Base-by-base conservation (phyloP, 2,888 invertebrate genomes). In the Macrosiphum euphorbiae region DNA sequence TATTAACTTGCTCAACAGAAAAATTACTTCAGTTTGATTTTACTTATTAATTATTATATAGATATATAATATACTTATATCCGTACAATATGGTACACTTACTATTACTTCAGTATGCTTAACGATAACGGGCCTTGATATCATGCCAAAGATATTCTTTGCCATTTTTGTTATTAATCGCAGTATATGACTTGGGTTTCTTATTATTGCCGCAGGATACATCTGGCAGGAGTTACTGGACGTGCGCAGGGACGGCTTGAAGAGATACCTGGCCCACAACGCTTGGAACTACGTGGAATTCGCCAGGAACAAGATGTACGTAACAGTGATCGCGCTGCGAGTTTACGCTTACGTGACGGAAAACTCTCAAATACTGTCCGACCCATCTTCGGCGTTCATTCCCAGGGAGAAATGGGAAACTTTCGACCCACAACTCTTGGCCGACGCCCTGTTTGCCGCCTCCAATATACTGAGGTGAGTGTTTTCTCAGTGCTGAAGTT, bases 201-300 rank as follows among this genome's bases (percentile, higher is more conserved):
- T 44, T 20, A 41, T 78, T 78, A 24, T 28, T 41, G 13, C 35
- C 88, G 88, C 95, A 97, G 98, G 98, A 55, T 98, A 99, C 95
- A 97, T 99, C 95, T 98, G 98, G 97, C 98, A 98, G 95, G 99
- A 99, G 96, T 97, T 98, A 7, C 98, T 98, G 96, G 98, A 99
- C 96, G 97, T 99, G 94, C 98, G 97, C 96, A 97, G 97, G 47
- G 97, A 98, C 95, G 99, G 99, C n/a, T 97, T 99, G 90, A 97
- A 97, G 84, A 97, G 97, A 0, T 99, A 99, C 95, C 96, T 99
- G 55, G 84, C 88, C 8, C 97, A 98, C 58, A 97, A 98, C 52
- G 97, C 99, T 97, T 99, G 99, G 99, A 99, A 99, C 96, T 98
- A 99, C 95, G 98, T 99, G 92, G 99, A 99, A 96, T 99, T 99